phyloP scores from a whole-genome alignment of 2,797 vertebrate species.

The Notamacropus eugenii region DNA sequence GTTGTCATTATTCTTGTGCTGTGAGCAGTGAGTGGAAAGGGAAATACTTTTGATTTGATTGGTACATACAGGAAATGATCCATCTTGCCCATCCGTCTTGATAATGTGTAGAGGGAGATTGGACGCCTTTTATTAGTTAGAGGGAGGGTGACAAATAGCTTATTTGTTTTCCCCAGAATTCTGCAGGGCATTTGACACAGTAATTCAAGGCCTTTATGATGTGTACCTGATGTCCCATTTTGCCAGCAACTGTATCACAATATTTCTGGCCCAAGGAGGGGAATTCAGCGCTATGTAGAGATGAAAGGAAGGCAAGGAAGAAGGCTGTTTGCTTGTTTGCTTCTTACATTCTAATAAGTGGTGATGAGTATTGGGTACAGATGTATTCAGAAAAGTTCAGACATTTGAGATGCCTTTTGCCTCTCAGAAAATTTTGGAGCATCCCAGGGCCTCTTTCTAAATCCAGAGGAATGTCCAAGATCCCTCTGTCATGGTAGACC shows the following conservation, averaged over 20 bases:
- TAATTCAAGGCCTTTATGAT: background rate
- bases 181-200: slow-evolving; percentile 1
- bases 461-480: background rate
- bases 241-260: background rate
- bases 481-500: background rate
- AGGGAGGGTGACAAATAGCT: background rate
- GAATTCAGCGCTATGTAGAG: background rate
- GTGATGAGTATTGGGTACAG: background rate
- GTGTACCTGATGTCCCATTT: slow-evolving; percentile 1
- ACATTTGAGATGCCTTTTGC: background rate
- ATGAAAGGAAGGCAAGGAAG: background rate
- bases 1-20: background rate
- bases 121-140: background rate
- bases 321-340: background rate
- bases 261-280: background rate
- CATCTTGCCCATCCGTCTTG: slow-evolving; percentile 11
- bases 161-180: slow-evolving; percentile 8
- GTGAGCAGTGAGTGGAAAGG: background rate
- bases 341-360: background rate
- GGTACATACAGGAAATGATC: slow-evolving; percentile 11
- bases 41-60: slow-evolving; percentile 17
- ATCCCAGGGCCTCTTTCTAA: background rate
- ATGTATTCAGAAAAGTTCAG: background rate
- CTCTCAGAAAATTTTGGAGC: background rate
- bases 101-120: background rate